A percentile compares a stretch with the other conserved stretches of the same genome.
Conservation (phyloP, 2,113 vertebrate species). For the Sapayoa aenigma region DNA sequence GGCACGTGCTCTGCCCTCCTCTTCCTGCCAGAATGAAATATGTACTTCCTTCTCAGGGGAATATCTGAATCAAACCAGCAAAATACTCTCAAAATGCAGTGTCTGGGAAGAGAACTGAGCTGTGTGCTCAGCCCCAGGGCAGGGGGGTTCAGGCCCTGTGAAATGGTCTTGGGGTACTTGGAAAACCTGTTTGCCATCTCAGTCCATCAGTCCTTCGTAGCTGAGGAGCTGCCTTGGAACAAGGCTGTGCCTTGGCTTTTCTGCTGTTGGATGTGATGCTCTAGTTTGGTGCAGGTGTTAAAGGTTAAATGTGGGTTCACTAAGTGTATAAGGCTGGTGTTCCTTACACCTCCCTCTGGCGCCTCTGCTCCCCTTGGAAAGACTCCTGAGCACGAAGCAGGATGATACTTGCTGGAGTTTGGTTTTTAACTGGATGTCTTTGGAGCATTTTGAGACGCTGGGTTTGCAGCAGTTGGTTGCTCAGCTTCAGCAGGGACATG, state of each 20-base stretch:
- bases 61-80: neutral
- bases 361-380: neutral
- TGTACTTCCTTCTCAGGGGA: neutral
- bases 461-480: neutral
- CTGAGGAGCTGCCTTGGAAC: neutral
- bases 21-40: neutral
- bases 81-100: neutral
- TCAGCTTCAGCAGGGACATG: neutral
- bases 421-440: neutral
- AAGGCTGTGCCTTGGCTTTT: neutral
- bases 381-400: neutral
- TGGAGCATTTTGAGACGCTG: neutral
- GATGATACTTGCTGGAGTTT: neutral
- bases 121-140: neutral
- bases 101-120: neutral
- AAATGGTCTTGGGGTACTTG: neutral
- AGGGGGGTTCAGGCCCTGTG: too few species aligned
- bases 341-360: neutral
- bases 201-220: neutral
- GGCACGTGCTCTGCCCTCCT: neutral
- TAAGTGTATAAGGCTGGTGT: neutral
- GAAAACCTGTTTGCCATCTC: neutral
- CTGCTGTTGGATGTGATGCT: neutral
- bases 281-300: rapidly evolving
- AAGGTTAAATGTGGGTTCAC: neutral